Base-by-base conservation (phyloP, 2,797 vertebrate genomes). In the Siniperca obscura region DNA sequence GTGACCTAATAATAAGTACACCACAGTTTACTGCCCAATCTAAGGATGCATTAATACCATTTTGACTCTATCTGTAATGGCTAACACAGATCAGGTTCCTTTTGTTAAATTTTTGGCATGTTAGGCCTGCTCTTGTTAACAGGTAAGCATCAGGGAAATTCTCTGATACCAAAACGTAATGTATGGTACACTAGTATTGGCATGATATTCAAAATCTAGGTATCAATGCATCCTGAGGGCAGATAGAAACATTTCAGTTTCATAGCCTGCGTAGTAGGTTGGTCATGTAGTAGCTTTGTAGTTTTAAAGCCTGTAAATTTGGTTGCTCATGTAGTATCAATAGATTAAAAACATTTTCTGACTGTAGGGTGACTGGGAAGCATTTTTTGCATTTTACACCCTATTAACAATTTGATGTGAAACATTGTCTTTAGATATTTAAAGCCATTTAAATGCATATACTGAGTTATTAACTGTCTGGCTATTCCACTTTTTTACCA, bases 191-290 rank as follows among this genome's bases (percentile, higher is more conserved):
- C 4, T n/a, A 11, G 19, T 48, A 48, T 57, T 59, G 25, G 8
- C 2, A 12, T 16, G 5, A 44, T 55, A 64, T 69, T 62, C 5
- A 55, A 73, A 75, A n/a, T 22, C 0, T 21, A 11, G 21, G 80
- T 82, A 76, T 80, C 27, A 62, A 55, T 89, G 85, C 85, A 88
- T 84, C 81, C 74, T 30, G 22, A 78, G 60, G 72, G 61, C 62
- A 46, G 44, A 42, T 8, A 11, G 65, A 48, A 14, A 17, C 7
- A 7, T 62, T 50, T 27, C 21, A 25, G 25, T 73, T 65, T 74
- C 10, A 4, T 50, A 53, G 61, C 52, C 22, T 70, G 34, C 6
- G 8, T 53, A 59, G 59, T 36, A 8, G 59, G 5, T 59, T 13
- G 6, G 3, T 62, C 42, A 36, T 67, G 38, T 62, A 50, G 75